Base-by-base conservation (phyloP, 2,113 vertebrate genomes). In the Triplophysa siluroides region DNA sequence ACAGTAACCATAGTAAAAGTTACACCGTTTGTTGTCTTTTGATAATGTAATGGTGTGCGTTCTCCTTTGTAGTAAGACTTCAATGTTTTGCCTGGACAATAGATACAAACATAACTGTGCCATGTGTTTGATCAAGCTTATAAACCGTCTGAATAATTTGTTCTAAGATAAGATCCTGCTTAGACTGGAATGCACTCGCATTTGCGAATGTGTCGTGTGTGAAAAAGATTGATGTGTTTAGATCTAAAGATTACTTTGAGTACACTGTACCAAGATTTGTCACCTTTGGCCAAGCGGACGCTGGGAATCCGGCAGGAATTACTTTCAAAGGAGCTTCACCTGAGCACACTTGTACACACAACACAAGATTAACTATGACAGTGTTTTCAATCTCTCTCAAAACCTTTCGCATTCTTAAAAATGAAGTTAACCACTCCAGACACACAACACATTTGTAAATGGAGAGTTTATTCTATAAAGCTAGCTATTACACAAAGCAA, bases 61-160 rank as follows among this genome's bases (percentile, higher is more conserved):
- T 76, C 11, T 45, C 1, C 45, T 64, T 38, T 52, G 43, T 65
- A 64, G 74, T 21, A 11, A 58, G n/a, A 8, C 8, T 58, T 58
- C 16, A 58, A n/a, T 58, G 8, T 61, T 72, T 65, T 64, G 61
- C 63, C 64, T 63, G 38, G 19, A 78, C 50, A 38, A 43, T 69
- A 78, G 79, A 83, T 87, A 67, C 83, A 76, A 81, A 83, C 70
- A 67, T 0, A 41, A 79, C 68, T 52, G n/a, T 38, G 65, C 81
- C 78, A 81, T 29, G 18, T 86, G 83, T 89, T 89, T 87, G 80
- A 78, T 43, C 41, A 75, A 65, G 23, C 69, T 78, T 80, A 29
- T 71, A 72, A 65, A 26, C 62, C 67, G 41, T 26, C 21, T 52
- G 68, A 61, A 56, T 81, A 11, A 62, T 24, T 72, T 38, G 16